Conservation (phyloP, 2,113 vertebrate genomes). For the Pitta sordida region DNA sequence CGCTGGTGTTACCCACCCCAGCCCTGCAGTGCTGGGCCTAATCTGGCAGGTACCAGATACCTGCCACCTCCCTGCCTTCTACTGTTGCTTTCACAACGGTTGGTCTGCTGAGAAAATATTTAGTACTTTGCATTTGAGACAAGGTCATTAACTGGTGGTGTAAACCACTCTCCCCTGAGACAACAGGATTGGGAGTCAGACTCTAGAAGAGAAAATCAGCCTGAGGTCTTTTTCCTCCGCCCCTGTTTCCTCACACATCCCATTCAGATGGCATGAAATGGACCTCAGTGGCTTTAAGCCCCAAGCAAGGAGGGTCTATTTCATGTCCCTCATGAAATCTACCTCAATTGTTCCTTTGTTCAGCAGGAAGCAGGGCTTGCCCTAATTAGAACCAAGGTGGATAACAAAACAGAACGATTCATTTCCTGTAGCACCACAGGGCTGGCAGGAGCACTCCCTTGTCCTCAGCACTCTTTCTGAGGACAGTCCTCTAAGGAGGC, state of each 20-base stretch:
- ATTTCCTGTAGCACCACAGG: conserved; percentile 1
- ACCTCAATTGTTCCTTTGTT: neutral
- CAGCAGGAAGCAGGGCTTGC: conserved; percentile 14
- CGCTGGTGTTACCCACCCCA: neutral
- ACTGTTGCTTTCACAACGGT: neutral
- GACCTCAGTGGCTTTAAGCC: neutral
- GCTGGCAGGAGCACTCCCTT: neutral
- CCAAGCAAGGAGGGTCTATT: neutral
- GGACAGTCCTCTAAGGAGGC: neutral
- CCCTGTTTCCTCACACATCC: neutral
- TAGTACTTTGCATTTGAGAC: conserved; percentile 34
- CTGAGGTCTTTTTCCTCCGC: neutral
- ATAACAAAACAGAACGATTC: conserved; percentile 54
- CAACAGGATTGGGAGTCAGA: neutral
- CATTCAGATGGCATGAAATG: conserved; percentile 6
- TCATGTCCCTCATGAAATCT: neutral
- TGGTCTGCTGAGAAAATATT: conserved; percentile 17
- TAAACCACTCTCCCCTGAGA: neutral
- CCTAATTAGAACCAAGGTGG: conserved; percentile 11
- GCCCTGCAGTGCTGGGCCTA: neutral
- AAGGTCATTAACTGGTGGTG: neutral
- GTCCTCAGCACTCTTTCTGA: neutral
- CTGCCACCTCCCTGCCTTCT: neutral
- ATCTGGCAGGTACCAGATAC: neutral
- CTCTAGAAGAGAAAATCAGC: neutral